Conservation (phyloP, 2,888 invertebrate genomes). For the Andrena dorsata region DNA sequence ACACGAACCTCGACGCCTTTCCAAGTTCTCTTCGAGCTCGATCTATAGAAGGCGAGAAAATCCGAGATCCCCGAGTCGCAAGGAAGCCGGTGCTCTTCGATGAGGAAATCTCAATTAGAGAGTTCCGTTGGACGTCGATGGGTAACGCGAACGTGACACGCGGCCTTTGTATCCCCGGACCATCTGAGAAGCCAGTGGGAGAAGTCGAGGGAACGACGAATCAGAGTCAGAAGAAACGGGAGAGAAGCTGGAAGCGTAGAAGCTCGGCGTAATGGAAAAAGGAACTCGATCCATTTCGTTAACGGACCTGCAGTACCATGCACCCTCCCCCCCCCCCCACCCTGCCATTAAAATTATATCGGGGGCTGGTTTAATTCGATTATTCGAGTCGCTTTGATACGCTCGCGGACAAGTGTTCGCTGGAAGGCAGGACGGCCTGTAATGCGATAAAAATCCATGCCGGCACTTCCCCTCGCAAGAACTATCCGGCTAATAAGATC, state of each 20-base stretch:
- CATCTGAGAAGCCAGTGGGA: neutral
- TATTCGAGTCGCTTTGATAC: conserved; percentile 71
- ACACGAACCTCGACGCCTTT: neutral
- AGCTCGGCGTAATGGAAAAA: conserved; percentile 43
- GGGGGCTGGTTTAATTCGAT: conserved; percentile 67
- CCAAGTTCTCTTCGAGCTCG: neutral
- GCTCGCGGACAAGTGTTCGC: conserved; percentile 37
- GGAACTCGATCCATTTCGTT: conserved; percentile 58
- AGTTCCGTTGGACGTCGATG: conserved; percentile 6
- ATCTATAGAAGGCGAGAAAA: neutral
- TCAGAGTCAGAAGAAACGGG: neutral
- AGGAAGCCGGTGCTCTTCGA: neutral
- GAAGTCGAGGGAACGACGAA: neutral
- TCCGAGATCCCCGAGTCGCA: neutral
- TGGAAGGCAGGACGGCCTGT: conserved; percentile 30
- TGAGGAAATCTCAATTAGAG: conserved; percentile 22
- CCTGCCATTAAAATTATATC: conserved; percentile 63
- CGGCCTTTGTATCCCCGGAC: conserved; percentile 2
- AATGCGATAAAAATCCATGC: conserved; percentile 70
- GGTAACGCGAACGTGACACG: conserved; percentile 4
- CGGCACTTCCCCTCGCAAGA: conserved; percentile 40
- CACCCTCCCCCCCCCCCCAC: neutral
- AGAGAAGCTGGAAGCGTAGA: conserved; percentile 19
- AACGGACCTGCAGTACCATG: conserved; percentile 19
- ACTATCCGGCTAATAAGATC: conserved; percentile 71